These are phyloP conservation scores for Danio jaintianensis DNA, from an alignment of 2,797 vertebrate genomes.

Conservation along the genomic window DNA sequence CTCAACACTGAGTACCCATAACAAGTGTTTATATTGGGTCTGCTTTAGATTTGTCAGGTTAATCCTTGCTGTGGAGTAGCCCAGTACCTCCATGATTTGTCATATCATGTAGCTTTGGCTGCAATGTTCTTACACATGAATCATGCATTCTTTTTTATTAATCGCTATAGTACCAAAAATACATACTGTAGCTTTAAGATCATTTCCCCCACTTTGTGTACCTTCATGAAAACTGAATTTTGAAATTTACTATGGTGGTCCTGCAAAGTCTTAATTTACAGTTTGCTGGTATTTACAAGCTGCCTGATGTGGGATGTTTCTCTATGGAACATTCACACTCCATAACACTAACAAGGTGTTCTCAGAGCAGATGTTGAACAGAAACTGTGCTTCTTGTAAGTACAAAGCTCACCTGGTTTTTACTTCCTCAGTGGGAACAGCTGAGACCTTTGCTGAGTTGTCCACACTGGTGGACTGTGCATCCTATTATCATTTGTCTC, in stretches of 20 bases:
- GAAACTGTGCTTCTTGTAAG: slow-evolving; percentile 30
- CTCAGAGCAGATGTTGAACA: slow-evolving; percentile 40
- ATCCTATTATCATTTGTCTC: neutral
- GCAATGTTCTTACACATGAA: too few species aligned
- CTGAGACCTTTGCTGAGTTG: slow-evolving; percentile 4
- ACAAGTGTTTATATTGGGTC: too few species aligned
- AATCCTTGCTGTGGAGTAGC: too few species aligned
- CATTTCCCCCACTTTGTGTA: neutral
- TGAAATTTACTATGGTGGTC: slow-evolving; percentile 15
- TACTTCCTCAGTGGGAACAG: slow-evolving; percentile 15
- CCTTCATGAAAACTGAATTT: slow-evolving; percentile 35
- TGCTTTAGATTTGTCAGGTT: too few species aligned
- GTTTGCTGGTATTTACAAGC: slow-evolving; percentile 64
- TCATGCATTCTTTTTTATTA: too few species aligned
- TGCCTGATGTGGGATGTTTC: slow-evolving; percentile 59
- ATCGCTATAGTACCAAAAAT: too few species aligned
- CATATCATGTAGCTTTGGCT: too few species aligned
- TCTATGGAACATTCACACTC: slow-evolving; percentile 55
- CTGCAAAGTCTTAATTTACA: slow-evolving; percentile 36
- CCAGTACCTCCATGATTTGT: too few species aligned
- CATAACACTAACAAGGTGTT: slow-evolving; percentile 58
- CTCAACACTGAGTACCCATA: too few species aligned
- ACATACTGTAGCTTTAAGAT: neutral
- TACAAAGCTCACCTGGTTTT: slow-evolving; percentile 42
- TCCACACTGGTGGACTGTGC: neutral